Evolutionary conservation across 2,797 vertebrate species (phyloP).

Genomic region (Protonibea diacanthus): DNA sequence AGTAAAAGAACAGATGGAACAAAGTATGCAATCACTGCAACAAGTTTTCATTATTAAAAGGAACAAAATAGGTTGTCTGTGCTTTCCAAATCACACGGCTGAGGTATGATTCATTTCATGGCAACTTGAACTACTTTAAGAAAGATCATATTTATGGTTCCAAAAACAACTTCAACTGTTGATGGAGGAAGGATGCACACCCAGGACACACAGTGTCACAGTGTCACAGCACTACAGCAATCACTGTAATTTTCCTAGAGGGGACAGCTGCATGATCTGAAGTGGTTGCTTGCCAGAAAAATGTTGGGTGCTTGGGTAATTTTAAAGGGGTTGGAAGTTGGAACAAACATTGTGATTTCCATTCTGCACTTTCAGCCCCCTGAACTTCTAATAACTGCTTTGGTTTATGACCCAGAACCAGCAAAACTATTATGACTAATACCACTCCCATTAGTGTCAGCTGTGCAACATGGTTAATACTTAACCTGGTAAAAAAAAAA

Average conservation of each 20-base stretch:
- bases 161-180: background rate
- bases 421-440: too few species aligned
- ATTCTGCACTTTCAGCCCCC: too few species aligned
- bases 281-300: background rate
- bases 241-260: background rate
- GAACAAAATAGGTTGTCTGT: slow-evolving; percentile 7
- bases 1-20: slow-evolving; percentile 46
- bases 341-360: too few species aligned
- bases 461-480: background rate
- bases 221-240: too few species aligned
- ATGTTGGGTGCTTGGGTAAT: background rate
- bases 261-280: background rate
- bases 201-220: too few species aligned
- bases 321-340: background rate
- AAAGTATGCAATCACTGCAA: slow-evolving; percentile 20
- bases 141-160: background rate
- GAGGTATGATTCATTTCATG: background rate
- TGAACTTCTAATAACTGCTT: too few species aligned
- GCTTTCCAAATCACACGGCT: background rate
- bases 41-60: slow-evolving; percentile 20
- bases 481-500: background rate
- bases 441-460: too few species aligned
- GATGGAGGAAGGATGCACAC: background rate
- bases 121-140: background rate
- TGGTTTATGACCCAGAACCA: too few species aligned